These are phyloP conservation scores for Heliconius himera DNA, from an alignment of 1,140 invertebrate genomes.

Conservation along the genomic window DNA sequence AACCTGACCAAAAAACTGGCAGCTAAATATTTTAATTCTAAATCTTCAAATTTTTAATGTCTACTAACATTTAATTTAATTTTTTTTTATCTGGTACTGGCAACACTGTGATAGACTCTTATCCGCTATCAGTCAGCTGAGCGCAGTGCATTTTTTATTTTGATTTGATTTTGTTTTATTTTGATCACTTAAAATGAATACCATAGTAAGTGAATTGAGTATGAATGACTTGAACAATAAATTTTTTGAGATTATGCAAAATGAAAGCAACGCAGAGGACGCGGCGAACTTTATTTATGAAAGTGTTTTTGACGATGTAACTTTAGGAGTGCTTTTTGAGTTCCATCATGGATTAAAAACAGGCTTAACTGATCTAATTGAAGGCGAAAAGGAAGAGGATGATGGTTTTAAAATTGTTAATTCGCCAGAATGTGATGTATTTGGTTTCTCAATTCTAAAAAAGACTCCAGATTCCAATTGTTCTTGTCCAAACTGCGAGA, in stretches of 20 bases:
- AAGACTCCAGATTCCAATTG: slow-evolving; percentile 90
- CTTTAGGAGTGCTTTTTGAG: slow-evolving; percentile 90
- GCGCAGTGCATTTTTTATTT: slow-evolving; percentile 13
- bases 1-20: too few relatives aligned
- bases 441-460: slow-evolving; percentile 91
- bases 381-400: slow-evolving; percentile 87
- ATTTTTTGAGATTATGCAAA: slow-evolving; percentile 77
- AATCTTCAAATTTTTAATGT: too few relatives aligned
- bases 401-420: slow-evolving; percentile 87
- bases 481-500: slow-evolving; percentile 93
- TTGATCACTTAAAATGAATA: slow-evolving; percentile 60
- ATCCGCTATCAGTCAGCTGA: slow-evolving; percentile 8
- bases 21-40: too few relatives aligned
- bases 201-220: slow-evolving; percentile 72
- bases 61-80: too few relatives aligned
- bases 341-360: slow-evolving; percentile 90
- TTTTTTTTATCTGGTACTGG: neutral
- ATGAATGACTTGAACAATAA: slow-evolving; percentile 73
- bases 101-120: neutral
- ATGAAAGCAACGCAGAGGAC: slow-evolving; percentile 68
- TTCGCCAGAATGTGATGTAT: slow-evolving; percentile 90
- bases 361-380: slow-evolving; percentile 86
- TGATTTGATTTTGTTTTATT: slow-evolving; percentile 13
- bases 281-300: slow-evolving; percentile 86
- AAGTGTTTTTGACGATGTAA: slow-evolving; percentile 88